These are phyloP conservation scores for Sinohyriopsis cumingii DNA, from an alignment of 2,888 invertebrate species.

Conservation along the genomic window DNA sequence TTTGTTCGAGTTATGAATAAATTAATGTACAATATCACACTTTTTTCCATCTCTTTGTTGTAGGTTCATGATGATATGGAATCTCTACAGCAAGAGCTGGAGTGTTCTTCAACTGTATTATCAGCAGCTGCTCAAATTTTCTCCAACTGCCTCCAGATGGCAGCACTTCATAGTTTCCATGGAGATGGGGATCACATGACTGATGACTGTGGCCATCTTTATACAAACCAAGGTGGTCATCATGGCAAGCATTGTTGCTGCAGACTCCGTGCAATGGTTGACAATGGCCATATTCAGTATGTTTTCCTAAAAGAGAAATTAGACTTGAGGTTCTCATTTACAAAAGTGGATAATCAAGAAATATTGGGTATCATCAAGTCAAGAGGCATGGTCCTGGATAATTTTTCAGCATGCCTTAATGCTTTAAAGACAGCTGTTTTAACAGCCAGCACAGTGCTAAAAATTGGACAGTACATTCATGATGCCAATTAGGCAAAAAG, in stretches of 20 bases:
- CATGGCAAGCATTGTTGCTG: constrained; percentile 11
- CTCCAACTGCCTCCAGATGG: constrained; percentile 10
- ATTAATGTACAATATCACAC: not conserved
- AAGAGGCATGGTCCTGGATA: constrained; percentile 38
- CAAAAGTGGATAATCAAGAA: no score
- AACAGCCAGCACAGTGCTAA: constrained; percentile 50
- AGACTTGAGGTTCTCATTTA: no score
- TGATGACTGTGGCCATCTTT: constrained; percentile 21
- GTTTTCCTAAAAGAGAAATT: not conserved
- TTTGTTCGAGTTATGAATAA: not conserved
- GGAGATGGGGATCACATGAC: constrained; percentile 13
- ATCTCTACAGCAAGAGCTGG: constrained; percentile 24
- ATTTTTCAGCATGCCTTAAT: constrained; percentile 33
- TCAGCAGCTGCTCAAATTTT: constrained; percentile 9
- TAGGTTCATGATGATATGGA: constrained; percentile 29
- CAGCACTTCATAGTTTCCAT: constrained; percentile 2
- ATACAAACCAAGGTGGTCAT: constrained; percentile 5
- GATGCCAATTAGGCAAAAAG: not conserved
- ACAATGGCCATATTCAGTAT: not conserved
- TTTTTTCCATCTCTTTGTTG: constrained; percentile 6
- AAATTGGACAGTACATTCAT: constrained; percentile 36
- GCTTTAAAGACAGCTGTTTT: constrained; percentile 49
- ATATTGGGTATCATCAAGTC: constrained; percentile 1
- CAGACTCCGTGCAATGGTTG: not conserved
- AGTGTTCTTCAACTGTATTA: constrained; percentile 26